These are phyloP conservation scores for Actinostola sp. DNA, from an alignment of 92 coral and sea anemone genomes.

Conservation along the genomic window DNA sequence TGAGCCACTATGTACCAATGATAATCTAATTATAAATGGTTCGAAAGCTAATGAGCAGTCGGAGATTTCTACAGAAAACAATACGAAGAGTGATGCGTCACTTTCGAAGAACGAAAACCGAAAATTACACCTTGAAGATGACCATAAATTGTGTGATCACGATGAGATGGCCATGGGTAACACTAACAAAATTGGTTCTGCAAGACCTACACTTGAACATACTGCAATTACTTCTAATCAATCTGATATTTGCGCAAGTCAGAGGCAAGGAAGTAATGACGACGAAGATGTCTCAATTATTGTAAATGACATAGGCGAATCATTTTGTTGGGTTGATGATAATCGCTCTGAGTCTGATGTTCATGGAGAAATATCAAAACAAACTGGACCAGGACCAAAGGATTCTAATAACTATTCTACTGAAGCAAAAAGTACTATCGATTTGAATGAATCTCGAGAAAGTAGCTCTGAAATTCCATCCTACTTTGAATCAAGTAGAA, in stretches of 20 bases:
- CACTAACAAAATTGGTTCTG: conserved; percentile 2
- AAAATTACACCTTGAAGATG: background rate
- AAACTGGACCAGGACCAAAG: background rate
- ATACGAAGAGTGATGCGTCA: background rate
- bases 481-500: too few species aligned
- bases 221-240: background rate
- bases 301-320: conserved; percentile 2
- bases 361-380: background rate
- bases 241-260: background rate
- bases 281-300: background rate
- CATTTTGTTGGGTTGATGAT: conserved; percentile 30
- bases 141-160: background rate
- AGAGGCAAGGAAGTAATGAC: background rate
- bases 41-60: conserved; percentile 20
- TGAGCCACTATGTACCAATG: conserved; percentile 10
- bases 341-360: background rate
- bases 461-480: too few species aligned
- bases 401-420: background rate
- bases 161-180: conserved; percentile 11
- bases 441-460: too few species aligned
- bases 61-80: background rate
- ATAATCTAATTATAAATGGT: background rate
- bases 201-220: background rate
- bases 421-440: background rate
- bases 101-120: conserved; percentile 20